Base-by-base conservation (phyloP, 2,888 invertebrate genomes). In the Notocelia uddmanniana region DNA sequence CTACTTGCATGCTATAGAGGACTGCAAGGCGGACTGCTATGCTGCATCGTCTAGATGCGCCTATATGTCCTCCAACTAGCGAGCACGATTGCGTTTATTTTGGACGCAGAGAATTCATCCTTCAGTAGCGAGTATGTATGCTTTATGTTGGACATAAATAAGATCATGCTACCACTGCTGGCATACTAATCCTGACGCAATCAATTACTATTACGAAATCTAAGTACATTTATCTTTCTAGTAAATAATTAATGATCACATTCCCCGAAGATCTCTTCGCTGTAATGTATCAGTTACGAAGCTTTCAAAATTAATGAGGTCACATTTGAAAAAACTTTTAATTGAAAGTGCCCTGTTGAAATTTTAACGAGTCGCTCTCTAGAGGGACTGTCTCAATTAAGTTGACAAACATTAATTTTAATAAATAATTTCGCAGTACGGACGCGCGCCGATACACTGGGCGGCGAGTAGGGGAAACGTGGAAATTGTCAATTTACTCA, bases 381-480 rank as follows among this genome's bases (percentile, higher is more conserved):
- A 1, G 54, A 1, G 64, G 21, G 52, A 48, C 19, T 64, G 11
- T 31, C 48, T 62, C 50, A 37, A 54, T 63, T 50, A 31, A 18
- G 15, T 26, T 62, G 11, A 31, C n/a, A 8, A 23, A 34, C 50
- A 15, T 63, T 50, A n/a, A 45, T 60, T 45, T 60, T 26, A 26
- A 55, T 68, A 23, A 55, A 18, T 52, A 75, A 79, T 73, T 75
- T 86, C 84, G 0, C 89, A 96, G 96, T 96, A 96, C 84, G 96
- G 96, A 21, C 88, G 96, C 70, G 96, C 96, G 10, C 96, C 96
- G 13, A 95, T 96, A 76, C 96, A 96, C 84, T 96, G 96, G 96
- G 96, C 96, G 13, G 95, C 96, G 0, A 96, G 96, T 63, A 89
- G 95, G 72, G 96, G 96, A 54, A 96, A 96, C 83, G 95, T 95